A percentile compares a stretch with the other conserved stretches of the same genome.
Conservation (phyloP, 2,888 invertebrate genomes). For the Pomacea canaliculata region DNA sequence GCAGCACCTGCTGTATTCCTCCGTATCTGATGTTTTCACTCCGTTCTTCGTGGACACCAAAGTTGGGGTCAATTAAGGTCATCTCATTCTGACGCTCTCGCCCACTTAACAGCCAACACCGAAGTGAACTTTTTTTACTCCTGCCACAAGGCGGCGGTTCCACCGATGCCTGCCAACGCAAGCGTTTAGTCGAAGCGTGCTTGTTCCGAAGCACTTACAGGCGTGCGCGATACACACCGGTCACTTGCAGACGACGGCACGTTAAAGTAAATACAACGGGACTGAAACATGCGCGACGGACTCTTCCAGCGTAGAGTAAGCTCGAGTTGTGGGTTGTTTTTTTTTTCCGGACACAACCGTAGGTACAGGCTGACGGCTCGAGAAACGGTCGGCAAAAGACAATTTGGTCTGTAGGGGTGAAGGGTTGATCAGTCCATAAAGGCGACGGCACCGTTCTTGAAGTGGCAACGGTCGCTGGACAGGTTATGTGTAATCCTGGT, state of each 20-base stretch:
- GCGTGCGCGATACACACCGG: background rate
- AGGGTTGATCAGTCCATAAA: background rate
- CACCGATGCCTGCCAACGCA: background rate
- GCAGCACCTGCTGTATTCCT: conserved; percentile 3
- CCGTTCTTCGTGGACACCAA: conserved; percentile 22
- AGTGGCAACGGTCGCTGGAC: background rate
- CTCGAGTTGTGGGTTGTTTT: background rate
- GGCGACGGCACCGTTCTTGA: background rate
- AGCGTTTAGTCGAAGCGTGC: background rate
- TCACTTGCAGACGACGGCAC: background rate
- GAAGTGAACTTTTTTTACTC: conserved; percentile 7
- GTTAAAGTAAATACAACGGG: background rate
- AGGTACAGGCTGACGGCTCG: background rate
- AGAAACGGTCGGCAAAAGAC: background rate
- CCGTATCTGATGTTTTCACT: conserved; percentile 6
- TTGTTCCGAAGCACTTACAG: background rate
- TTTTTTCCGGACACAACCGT: conserved; percentile 5
- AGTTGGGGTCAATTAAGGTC: conserved; percentile 37
- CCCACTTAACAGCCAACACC: conserved; percentile 28
- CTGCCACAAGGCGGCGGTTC: conserved; percentile 11
- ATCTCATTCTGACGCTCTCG: conserved; percentile 32
- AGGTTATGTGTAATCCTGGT: background rate
- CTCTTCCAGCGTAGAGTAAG: background rate
- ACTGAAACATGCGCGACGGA: background rate
- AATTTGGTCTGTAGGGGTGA: background rate